Percentiles rank a stretch among this genome's conserved stretches.
phyloP scores from a whole-genome alignment of 2,113 vertebrate genomes.

The Esox niger region DNA sequence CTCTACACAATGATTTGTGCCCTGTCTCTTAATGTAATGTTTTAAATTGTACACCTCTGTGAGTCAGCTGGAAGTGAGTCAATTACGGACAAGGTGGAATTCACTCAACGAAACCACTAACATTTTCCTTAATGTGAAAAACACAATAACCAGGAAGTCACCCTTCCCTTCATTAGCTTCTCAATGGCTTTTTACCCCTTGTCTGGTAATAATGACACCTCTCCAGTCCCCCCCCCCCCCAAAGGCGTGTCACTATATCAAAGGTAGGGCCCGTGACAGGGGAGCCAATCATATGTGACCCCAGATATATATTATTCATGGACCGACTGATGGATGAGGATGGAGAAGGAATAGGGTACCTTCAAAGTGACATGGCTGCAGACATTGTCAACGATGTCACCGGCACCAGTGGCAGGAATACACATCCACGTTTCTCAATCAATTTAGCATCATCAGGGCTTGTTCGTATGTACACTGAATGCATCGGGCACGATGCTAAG shows the following conservation, averaged over 20 bases:
- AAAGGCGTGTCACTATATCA: constrained; percentile 54
- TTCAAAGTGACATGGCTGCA: not conserved
- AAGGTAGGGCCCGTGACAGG: constrained; percentile 44
- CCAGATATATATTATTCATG: constrained; percentile 52
- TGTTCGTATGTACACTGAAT: not conserved
- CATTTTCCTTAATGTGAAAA: too few relatives aligned
- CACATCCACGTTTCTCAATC: not conserved
- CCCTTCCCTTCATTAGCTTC: too few relatives aligned
- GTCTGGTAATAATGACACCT: not conserved
- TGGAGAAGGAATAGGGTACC: not conserved
- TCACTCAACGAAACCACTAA: too few relatives aligned
- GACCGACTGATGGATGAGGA: constrained; percentile 46
- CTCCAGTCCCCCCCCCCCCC: constrained; percentile 26
- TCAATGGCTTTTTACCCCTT: not conserved
- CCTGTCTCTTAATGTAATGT: too few relatives aligned
- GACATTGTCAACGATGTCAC: not conserved
- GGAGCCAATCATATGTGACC: constrained; percentile 36
- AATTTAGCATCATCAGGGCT: not conserved
- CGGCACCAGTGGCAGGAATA: not conserved
- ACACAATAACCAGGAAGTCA: too few relatives aligned
- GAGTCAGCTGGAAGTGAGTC: too few relatives aligned
- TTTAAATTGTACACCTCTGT: too few relatives aligned
- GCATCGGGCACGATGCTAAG: not conserved
- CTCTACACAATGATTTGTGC: too few relatives aligned
- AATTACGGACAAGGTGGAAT: too few relatives aligned